phyloP scores from a whole-genome alignment of 2,888 invertebrate species.

The Acleris holmiana region DNA sequence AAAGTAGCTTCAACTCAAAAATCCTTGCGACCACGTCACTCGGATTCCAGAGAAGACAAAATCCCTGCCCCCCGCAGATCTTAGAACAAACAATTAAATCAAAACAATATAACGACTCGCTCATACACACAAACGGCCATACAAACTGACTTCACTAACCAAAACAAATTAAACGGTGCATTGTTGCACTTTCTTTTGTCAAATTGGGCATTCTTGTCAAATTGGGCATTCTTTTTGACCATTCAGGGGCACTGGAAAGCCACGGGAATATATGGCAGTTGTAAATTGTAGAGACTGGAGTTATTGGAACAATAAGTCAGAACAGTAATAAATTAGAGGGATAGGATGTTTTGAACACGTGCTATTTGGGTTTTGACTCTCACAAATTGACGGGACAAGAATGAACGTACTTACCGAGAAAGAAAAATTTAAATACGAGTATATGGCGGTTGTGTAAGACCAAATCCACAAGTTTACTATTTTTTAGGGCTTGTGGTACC shows the following conservation, averaged over 20 bases:
- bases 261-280: slow-evolving; percentile 62
- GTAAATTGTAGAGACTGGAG: slow-evolving; percentile 62
- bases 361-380: background rate
- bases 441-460: no score
- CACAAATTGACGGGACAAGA: no score
- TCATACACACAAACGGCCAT: slow-evolving; percentile 49
- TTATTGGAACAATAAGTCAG: slow-evolving; percentile 25
- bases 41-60: slow-evolving; percentile 17
- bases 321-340: background rate
- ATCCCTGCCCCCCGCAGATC: slow-evolving; percentile 29
- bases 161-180: slow-evolving; percentile 76
- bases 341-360: slow-evolving; percentile 22
- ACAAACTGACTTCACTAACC: slow-evolving; percentile 66
- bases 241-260: slow-evolving; percentile 70
- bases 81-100: slow-evolving; percentile 46
- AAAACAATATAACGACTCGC: slow-evolving; percentile 61
- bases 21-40: slow-evolving; percentile 19
- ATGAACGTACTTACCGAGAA: no score
- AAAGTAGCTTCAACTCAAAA: slow-evolving; percentile 1
- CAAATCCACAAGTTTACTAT: no score
- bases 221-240: slow-evolving; percentile 56
- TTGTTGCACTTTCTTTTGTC: slow-evolving; percentile 47
- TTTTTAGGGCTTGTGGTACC: no score
- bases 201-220: slow-evolving; percentile 62
- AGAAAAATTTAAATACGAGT: no score